Evolutionary conservation across 2,888 invertebrate genomes (phyloP).

Genomic region (Polia nebulosa): DNA sequence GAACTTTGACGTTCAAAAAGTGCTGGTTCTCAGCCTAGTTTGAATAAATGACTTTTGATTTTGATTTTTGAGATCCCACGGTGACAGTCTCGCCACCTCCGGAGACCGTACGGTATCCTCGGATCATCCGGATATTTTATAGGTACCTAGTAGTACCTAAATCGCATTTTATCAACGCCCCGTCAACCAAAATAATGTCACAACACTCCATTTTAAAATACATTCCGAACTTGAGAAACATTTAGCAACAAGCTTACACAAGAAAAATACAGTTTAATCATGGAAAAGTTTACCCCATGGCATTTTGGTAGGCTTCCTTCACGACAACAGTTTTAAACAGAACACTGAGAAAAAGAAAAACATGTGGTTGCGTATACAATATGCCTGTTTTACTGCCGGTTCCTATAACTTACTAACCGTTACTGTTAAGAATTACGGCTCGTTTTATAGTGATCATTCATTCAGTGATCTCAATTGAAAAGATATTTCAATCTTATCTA

Average conservation of each 20-base stretch:
- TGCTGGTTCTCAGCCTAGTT: too few species aligned
- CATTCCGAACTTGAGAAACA: background rate
- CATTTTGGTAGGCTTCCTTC: background rate
- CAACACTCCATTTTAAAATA: background rate
- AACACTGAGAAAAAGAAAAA: background rate
- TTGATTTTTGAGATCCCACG: too few species aligned
- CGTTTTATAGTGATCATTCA: too few species aligned
- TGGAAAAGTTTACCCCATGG: constrained; percentile 1
- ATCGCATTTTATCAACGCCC: background rate
- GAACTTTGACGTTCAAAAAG: too few species aligned
- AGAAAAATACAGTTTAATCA: background rate
- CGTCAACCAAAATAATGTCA: background rate
- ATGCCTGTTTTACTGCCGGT: background rate
- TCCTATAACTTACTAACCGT: background rate
- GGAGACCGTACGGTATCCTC: too few species aligned
- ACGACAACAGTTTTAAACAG: background rate
- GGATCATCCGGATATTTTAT: too few species aligned
- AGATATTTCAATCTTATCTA: too few species aligned
- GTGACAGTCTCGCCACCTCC: too few species aligned
- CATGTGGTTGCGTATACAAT: background rate
- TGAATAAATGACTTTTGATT: too few species aligned
- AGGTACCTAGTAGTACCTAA: too few species aligned
- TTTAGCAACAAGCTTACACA: background rate
- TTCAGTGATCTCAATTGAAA: too few species aligned
- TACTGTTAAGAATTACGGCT: too few species aligned